These are phyloP conservation scores for Pseudochirops cupreus DNA, from an alignment of 2,797 vertebrate species.

Conservation along the genomic window DNA sequence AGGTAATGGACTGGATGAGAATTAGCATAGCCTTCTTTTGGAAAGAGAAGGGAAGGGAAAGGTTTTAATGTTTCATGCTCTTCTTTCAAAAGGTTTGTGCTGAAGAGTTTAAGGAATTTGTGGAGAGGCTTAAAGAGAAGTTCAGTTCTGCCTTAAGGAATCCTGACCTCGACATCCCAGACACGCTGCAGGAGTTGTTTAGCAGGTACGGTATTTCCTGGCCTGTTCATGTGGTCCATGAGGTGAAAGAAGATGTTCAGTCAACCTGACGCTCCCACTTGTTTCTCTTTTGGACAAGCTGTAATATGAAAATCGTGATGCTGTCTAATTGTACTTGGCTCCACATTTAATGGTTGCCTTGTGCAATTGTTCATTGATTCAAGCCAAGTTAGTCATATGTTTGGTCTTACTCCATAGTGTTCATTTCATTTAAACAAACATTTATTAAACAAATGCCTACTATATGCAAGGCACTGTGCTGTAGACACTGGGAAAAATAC, in stretches of 20 bases:
- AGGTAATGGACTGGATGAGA: background rate
- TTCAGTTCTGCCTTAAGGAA: constrained; percentile 89
- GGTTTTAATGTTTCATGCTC: constrained; percentile 4
- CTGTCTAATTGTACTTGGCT: background rate
- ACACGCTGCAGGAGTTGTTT: constrained; percentile 92
- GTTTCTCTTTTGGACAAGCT: background rate
- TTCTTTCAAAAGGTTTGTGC: constrained; percentile 89
- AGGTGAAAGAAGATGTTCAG: background rate
- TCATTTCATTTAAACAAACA: background rate
- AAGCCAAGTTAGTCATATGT: background rate
- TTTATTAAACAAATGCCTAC: rapidly evolving
- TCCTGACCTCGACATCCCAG: constrained; percentile 87
- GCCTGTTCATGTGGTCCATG: background rate
- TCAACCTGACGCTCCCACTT: rapidly evolving
- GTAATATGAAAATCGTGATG: rapidly evolving
- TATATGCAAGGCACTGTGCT: background rate
- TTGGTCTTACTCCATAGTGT: background rate
- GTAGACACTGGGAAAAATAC: background rate
- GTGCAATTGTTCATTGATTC: rapidly evolving
- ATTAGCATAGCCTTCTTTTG: background rate
- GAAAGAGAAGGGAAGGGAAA: background rate
- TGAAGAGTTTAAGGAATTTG: constrained; percentile 91
- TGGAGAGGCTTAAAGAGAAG: constrained; percentile 91
- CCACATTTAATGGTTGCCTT: background rate
- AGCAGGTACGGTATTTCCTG: constrained; percentile 84